These are phyloP conservation scores for Acronicta aceris DNA, from an alignment of 2,888 invertebrate genomes.

Conservation along the genomic window DNA sequence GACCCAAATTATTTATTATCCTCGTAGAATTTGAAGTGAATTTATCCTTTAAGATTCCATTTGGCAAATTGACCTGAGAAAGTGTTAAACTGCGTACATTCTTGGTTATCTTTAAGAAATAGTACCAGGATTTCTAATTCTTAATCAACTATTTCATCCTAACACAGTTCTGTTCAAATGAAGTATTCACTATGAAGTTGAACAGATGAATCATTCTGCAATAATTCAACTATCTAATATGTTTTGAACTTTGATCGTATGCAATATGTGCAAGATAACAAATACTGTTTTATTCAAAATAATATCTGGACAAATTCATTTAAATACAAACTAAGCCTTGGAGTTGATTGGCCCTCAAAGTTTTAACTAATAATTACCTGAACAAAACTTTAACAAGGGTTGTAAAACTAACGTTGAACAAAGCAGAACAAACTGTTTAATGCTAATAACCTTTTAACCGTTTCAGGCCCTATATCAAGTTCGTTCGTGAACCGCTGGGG, in stretches of 20 bases:
- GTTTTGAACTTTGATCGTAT: constrained; percentile 26
- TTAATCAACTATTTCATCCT: background rate
- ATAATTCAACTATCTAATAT: constrained; percentile 33
- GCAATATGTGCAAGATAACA: constrained; percentile 35
- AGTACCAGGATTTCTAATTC: background rate
- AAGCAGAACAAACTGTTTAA: constrained; percentile 2
- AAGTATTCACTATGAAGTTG: constrained; percentile 1
- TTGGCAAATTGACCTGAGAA: constrained; percentile 4
- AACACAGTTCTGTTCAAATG: constrained; percentile 3
- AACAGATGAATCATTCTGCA: constrained; percentile 25
- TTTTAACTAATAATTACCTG: too few relatives aligned
- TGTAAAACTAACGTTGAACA: background rate
- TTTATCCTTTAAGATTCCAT: constrained; percentile 13
- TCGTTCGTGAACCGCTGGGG: constrained; percentile 98
- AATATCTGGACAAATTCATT: constrained; percentile 3
- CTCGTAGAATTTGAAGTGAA: constrained; percentile 1
- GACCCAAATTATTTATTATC: constrained; percentile 8
- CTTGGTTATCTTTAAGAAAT: background rate
- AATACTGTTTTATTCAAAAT: constrained; percentile 14
- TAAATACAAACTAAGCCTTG: background rate
- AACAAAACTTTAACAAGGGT: background rate
- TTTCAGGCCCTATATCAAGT: constrained; percentile 97
- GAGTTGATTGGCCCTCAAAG: background rate
- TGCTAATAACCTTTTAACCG: constrained; percentile 10
- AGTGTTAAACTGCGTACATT: background rate